Evolutionary conservation across 2,797 vertebrate genomes (phyloP).

Genomic region (Astyanax mexicanus): DNA sequence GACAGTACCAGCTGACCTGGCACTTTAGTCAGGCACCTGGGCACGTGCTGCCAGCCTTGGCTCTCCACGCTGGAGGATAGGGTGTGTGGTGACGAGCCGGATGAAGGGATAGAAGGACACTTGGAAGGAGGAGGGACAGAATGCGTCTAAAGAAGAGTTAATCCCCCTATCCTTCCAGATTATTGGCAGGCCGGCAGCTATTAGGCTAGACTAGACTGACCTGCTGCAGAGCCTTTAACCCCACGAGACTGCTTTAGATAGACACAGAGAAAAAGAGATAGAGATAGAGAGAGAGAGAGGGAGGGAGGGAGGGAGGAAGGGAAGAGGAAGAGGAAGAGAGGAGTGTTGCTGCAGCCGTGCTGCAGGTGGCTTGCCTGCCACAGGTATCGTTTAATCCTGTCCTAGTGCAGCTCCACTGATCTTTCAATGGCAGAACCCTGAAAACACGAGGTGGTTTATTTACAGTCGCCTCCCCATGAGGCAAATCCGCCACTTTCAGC

Average conservation of each 20-base stretch:
- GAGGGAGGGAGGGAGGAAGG: neutral
- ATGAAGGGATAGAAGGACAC: conserved; percentile 7
- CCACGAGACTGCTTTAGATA: neutral
- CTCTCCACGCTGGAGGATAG: neutral
- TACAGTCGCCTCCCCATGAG: conserved; percentile 11
- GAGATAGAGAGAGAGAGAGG: neutral
- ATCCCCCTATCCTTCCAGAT: conserved; percentile 60
- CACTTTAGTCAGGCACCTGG: conserved; percentile 10
- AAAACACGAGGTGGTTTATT: conserved; percentile 9
- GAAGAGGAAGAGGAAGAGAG: conserved; percentile 3
- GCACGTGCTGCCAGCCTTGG: conserved; percentile 25
- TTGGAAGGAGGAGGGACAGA: conserved; percentile 21
- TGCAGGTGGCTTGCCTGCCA: conserved; percentile 16
- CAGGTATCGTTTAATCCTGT: conserved; percentile 25
- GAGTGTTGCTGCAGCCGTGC: neutral
- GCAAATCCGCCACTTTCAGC: neutral
- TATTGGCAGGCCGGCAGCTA: conserved; percentile 55
- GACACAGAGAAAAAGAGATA: conserved; percentile 18
- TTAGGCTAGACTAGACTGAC: conserved; percentile 47
- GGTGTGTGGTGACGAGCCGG: neutral
- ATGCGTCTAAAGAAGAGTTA: conserved; percentile 62
- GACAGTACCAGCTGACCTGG: conserved; percentile 20
- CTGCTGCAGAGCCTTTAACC: conserved; percentile 36
- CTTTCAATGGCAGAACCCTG: conserved; percentile 27
- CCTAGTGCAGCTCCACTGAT: conserved; percentile 1